Conservation (phyloP, 2,113 vertebrate species). For the Oophaga pumilio region DNA sequence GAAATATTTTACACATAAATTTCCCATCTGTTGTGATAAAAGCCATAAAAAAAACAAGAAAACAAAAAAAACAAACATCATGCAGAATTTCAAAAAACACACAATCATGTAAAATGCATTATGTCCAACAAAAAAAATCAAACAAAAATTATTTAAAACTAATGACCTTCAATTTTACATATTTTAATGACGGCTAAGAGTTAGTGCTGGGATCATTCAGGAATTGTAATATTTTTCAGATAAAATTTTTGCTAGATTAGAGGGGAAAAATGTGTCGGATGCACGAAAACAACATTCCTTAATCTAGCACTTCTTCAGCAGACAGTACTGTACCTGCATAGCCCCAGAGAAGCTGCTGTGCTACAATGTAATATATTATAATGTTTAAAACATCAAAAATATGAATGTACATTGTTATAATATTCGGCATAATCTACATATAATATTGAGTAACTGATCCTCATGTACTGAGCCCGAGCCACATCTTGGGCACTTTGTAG, state of each 20-base stretch:
- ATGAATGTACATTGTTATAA: no score
- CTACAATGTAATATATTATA: constrained; percentile 82
- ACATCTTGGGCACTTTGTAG: background rate
- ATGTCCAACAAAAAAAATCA: no score
- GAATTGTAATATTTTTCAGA: background rate
- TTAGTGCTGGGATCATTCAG: constrained; percentile 3
- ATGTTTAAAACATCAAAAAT: constrained; percentile 19
- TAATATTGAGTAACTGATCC: background rate
- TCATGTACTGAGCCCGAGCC: background rate
- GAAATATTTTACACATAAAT: background rate
- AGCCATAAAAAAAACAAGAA: background rate
- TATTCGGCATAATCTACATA: background rate
- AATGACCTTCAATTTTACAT: background rate
- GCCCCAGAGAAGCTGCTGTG: constrained; percentile 94
- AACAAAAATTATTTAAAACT: no score
- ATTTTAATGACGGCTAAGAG: background rate
- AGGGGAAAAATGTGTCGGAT: background rate
- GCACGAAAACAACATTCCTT: background rate
- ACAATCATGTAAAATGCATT: background rate
- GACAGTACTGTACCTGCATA: constrained; percentile 85
- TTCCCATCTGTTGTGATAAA: background rate
- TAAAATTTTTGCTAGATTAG: background rate
- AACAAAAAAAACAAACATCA: background rate
- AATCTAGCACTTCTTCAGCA: constrained; percentile 37
- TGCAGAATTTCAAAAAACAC: background rate